These are phyloP conservation scores for Aphis craccivora DNA, from an alignment of 1,140 invertebrate species.

Conservation along the genomic window DNA sequence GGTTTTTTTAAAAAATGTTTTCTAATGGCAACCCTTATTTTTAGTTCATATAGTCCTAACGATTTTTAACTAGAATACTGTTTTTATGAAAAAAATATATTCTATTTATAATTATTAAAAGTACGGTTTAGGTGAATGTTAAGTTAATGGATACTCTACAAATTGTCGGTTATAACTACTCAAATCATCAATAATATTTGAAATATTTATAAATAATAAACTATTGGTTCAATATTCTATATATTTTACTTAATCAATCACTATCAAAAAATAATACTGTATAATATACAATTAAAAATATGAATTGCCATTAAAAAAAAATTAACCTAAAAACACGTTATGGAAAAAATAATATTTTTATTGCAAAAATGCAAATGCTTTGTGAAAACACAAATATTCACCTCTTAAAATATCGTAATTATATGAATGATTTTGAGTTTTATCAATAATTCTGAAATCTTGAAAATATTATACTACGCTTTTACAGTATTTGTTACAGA, in stretches of 20 bases:
- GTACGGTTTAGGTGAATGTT: neutral
- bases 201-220: neutral
- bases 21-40: conserved; percentile 5
- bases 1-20: neutral
- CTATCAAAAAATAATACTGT: neutral
- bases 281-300: neutral
- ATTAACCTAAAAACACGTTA: neutral
- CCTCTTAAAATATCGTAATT: neutral
- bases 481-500: neutral
- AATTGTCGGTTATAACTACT: neutral
- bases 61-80: neutral
- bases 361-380: neutral
- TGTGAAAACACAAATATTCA: neutral
- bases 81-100: neutral
- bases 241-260: neutral
- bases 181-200: neutral
- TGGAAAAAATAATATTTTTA: neutral
- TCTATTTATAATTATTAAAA: neutral
- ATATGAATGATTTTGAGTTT: neutral
- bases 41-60: neutral
- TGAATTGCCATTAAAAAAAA: neutral
- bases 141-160: neutral
- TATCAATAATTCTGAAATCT: neutral
- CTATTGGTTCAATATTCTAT: neutral
- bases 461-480: neutral